Conservation (phyloP, 2,888 invertebrate genomes). For the Orgyia antiqua region DNA sequence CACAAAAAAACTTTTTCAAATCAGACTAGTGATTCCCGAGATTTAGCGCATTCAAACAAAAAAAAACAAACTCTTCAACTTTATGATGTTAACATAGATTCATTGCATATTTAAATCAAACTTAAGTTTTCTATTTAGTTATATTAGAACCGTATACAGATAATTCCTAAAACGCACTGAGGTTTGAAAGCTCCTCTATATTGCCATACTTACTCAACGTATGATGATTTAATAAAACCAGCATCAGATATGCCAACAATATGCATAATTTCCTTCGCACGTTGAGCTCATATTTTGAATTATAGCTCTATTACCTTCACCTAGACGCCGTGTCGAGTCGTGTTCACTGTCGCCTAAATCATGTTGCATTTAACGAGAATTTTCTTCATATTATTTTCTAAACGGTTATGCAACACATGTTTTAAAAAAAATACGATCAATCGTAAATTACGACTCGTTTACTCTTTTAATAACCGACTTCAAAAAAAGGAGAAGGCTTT, state of each 20-base stretch:
- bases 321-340: conserved; percentile 9
- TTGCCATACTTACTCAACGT: background rate
- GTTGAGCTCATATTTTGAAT: conserved; percentile 17
- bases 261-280: conserved; percentile 20
- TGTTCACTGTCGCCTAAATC: conserved; percentile 14
- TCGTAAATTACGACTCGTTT: background rate
- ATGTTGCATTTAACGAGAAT: conserved; percentile 13
- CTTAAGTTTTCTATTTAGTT: no score
- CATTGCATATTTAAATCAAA: no score
- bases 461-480: no score
- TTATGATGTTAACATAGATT: no score
- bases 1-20: no score
- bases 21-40: no score
- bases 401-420: conserved; percentile 5
- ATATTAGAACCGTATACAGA: no score
- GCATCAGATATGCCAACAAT: conserved; percentile 14
- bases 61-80: no score
- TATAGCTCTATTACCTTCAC: conserved; percentile 21
- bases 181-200: no score
- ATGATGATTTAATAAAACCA: conserved; percentile 11
- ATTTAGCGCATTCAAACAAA: no score
- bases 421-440: conserved; percentile 3
- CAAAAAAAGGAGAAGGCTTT: no score
- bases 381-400: conserved; percentile 5
- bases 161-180: no score